Base-by-base conservation (phyloP, 2,888 invertebrate species). In the Lepas anatifera region DNA sequence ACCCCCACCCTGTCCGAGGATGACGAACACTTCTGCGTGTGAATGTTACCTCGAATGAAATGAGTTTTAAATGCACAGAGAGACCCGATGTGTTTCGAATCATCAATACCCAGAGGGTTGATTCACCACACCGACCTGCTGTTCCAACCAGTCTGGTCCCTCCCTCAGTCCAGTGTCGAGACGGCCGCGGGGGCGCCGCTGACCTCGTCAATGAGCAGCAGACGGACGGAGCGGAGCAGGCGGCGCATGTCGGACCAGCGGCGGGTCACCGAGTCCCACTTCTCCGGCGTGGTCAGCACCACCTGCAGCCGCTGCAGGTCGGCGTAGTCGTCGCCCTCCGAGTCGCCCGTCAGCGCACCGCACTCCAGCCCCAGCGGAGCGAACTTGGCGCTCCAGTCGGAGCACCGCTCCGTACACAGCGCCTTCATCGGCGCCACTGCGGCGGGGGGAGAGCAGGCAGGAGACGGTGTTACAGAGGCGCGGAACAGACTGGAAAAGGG, bases 361-460 rank as follows among this genome's bases (percentile, higher is more conserved):
- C 87, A 87, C 32, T 83, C 79, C 3, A 89, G 75, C 0, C 87
- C 87, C 11, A 87, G 77, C 0, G 76, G 73, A 43, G 83, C 82
- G 77, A 91, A 88, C 79, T 89, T 89, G 10, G 81, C 78, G 74
- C 85, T 83, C 91, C 91, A 92, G 78, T 90, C 90, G 2, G 83
- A 78, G 69, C 84, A 82, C 72, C 87, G 81, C 79, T 92, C 90
- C 50, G 86, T 84, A 75, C 90, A 90, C 32, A 92, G 77, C 0
- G 90, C 87, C 80, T 91, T 92, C 69, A 90, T 85, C 0, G 91
- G 91, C 1, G 90, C 89, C 84, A 91, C 90, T 89, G 74, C 46
- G 69, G 25, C 32, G 69, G 10, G 13, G 10, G 43, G 22, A 41
- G 8, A 32, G 39, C 41, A 68, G n/a, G n/a, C n/a, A n/a, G n/a